phyloP scores from a whole-genome alignment of 2,113 vertebrate genomes.

The Elachura formosa region DNA sequence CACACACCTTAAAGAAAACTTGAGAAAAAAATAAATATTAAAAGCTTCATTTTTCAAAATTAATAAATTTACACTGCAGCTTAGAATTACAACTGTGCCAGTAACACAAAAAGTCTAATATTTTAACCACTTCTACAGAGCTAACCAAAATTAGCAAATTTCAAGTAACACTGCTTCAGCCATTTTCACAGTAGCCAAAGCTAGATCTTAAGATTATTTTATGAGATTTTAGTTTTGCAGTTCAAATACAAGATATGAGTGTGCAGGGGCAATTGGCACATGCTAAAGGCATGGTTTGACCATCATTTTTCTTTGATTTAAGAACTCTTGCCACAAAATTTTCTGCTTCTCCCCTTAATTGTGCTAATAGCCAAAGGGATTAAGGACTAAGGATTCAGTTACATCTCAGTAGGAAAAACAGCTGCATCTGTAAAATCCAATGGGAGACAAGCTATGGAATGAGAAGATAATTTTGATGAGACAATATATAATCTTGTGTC shows the following conservation, averaged over 20 bases:
- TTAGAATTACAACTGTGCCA: neutral
- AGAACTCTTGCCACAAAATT: neutral
- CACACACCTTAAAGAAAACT: neutral
- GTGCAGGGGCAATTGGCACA: neutral
- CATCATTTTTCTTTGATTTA: neutral
- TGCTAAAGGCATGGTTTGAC: neutral
- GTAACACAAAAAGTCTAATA: neutral
- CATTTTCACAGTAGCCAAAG: neutral
- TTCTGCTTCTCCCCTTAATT: neutral
- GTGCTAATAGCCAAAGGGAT: neutral
- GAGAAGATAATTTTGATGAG: neutral
- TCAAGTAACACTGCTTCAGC: neutral
- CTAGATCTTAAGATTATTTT: neutral
- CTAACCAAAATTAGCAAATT: neutral
- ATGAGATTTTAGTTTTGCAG: neutral
- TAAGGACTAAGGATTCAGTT: neutral
- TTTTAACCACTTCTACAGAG: neutral
- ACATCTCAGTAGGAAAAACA: neutral
- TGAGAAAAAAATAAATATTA: neutral
- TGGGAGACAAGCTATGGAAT: neutral
- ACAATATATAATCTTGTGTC: neutral
- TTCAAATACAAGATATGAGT: fast-evolving
- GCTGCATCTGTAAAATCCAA: neutral
- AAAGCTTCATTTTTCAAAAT: neutral
- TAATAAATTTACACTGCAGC: neutral